Base-by-base conservation (phyloP, 2,113 vertebrate species). In the Pteropus alecto region DNA sequence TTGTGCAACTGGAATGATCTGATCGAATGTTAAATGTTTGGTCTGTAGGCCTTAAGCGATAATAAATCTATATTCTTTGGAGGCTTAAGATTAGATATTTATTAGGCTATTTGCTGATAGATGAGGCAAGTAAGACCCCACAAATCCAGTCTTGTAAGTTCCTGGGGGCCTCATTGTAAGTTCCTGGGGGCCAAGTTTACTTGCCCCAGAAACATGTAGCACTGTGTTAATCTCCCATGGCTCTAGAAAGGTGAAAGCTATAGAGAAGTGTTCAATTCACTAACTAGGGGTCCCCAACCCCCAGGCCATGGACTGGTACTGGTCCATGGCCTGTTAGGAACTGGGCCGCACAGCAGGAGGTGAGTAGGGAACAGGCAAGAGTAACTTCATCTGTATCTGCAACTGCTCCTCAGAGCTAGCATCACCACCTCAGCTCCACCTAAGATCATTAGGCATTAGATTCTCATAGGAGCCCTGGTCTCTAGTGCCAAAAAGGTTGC, bases 1-100 rank as follows among this genome's bases (percentile, higher is more conserved):
- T 89, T 97, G 67, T 91, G 48, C 71, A 95, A 83, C 86, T 94
- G 48, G 43, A 85, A n/a, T 96, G 73, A 73, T 76, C 82, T 78
- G 78, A 71, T 21, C 73, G 35, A 18, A 7, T 33, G 70, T 86
- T 88, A 60, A 93, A 77, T 26, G 35, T 76, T 87, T 90, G 76
- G 51, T 48, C 71, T 26, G 35, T 30, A 67, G 60, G 54, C 63
- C 56, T 91, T 26, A 71, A 87, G 41, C n/a, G 60, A 22, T 81
- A 91, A 88, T 92, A 95, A 90, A 68, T 88, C 54, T 77, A 38
- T 93, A 43, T 87, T 85, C 30, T 94, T 71, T 88, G 46, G 38
- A 96, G 71, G 28, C 67, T 93, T 95, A 86, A 71, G 12, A 65
- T 70, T 51, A 30, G 18, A n/a, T 73, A 41, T 68, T 68, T 86